These are phyloP conservation scores for Oryzias dopingdopingensis DNA, from an alignment of 2,797 vertebrate genomes.

Conservation along the genomic window DNA sequence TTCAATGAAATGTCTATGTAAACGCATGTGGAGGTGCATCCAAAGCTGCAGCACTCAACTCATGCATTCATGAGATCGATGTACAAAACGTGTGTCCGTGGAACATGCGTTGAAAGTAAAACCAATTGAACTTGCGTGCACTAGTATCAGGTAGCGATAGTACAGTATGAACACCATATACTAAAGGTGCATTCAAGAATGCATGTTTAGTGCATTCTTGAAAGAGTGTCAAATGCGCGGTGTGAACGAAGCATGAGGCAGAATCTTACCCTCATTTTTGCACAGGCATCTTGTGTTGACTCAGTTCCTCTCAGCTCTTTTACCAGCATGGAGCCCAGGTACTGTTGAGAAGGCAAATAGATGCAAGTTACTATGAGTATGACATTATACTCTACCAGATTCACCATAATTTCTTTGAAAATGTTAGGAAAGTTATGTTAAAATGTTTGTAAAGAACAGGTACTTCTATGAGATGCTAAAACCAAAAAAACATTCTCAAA, in stretches of 20 bases:
- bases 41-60: too few species aligned
- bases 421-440: background rate
- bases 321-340: constrained; percentile 99
- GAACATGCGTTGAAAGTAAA: too few species aligned
- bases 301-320: constrained; percentile 98
- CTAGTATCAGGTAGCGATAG: too few species aligned
- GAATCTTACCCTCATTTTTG: constrained; percentile 97
- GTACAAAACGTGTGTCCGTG: too few species aligned
- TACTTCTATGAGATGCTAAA: background rate
- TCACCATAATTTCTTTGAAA: background rate
- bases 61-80: too few species aligned
- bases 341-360: constrained; percentile 74
- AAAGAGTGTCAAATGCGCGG: too few species aligned
- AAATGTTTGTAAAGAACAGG: background rate
- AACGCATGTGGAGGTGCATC: too few species aligned
- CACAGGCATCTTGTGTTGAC: constrained; percentile 97
- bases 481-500: background rate
- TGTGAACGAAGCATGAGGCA: background rate
- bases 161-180: too few species aligned
- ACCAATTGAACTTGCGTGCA: too few species aligned
- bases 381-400: background rate
- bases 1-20: too few species aligned
- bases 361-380: background rate
- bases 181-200: too few species aligned
- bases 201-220: too few species aligned